Percentiles rank a stretch among this genome's conserved stretches.
Evolutionary conservation across 2,888 invertebrate genomes (phyloP).

Genomic region (Nasonovia ribisnigri): DNA sequence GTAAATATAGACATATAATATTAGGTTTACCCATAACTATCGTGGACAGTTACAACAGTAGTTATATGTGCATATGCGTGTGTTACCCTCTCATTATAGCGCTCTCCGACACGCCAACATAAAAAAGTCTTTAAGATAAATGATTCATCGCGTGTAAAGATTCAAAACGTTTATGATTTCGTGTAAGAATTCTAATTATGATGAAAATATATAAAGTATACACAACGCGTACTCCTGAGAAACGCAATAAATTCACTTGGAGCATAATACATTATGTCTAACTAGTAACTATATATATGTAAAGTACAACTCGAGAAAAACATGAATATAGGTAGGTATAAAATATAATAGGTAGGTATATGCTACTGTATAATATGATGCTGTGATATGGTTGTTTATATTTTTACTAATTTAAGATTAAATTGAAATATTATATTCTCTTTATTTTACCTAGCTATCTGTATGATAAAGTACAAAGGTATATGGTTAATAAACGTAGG

Average conservation of each 20-base stretch:
- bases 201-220: conserved; percentile 10
- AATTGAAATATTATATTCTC: background rate
- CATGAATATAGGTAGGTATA: background rate
- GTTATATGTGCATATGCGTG: conserved; percentile 24
- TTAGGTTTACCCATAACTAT: background rate
- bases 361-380: background rate
- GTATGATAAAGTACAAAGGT: background rate
- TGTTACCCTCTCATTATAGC: conserved; percentile 11
- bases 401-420: background rate
- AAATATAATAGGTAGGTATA: no score
- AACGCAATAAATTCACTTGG: background rate
- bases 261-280: background rate
- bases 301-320: background rate
- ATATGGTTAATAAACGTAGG: background rate
- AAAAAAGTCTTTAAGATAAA: conserved; percentile 50
- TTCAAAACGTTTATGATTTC: conserved; percentile 37
- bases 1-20: background rate
- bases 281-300: no score
- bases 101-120: conserved; percentile 26
- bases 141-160: conserved; percentile 41
- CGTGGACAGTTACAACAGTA: conserved; percentile 6
- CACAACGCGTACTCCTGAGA: background rate
- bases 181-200: conserved; percentile 46
- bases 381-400: background rate
- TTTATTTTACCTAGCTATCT: background rate